These are phyloP conservation scores for Enchytraeus crypticus DNA, from an alignment of 2,888 invertebrate species.

Conservation along the genomic window DNA sequence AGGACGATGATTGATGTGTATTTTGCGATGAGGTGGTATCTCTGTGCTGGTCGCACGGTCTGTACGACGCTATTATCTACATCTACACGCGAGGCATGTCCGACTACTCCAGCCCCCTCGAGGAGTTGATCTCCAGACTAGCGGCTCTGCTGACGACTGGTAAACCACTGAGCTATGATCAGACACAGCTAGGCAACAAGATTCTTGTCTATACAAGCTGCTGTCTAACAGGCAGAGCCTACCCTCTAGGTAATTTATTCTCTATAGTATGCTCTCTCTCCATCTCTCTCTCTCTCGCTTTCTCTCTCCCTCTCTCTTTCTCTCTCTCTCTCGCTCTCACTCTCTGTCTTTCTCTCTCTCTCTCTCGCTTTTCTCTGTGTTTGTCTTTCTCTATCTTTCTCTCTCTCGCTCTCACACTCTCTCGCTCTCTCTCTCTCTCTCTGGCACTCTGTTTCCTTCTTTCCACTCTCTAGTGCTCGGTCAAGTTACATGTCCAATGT, in stretches of 20 bases:
- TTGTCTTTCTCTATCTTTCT: too few relatives aligned
- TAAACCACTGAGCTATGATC: slow-evolving; percentile 45
- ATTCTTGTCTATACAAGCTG: slow-evolving; percentile 76
- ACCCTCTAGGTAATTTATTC: slow-evolving; percentile 64
- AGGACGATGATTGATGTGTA: too few relatives aligned
- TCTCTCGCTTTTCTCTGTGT: too few relatives aligned
- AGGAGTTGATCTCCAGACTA: slow-evolving; percentile 50
- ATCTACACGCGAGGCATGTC: slow-evolving; percentile 67
- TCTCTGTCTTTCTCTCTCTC: too few relatives aligned
- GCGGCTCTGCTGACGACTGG: slow-evolving; percentile 43
- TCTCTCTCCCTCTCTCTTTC: too few relatives aligned
- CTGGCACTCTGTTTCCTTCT: too few relatives aligned
- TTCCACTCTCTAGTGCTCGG: too few relatives aligned
- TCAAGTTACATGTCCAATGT: too few relatives aligned
- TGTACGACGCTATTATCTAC: slow-evolving; percentile 66
- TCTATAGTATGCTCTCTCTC: not conserved
- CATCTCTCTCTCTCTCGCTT: too few relatives aligned
- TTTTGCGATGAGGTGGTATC: slow-evolving; percentile 56
- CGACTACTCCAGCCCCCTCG: slow-evolving; percentile 67
- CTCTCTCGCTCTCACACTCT: too few relatives aligned
- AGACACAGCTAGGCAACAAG: slow-evolving; percentile 66
- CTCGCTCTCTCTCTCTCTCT: too few relatives aligned
- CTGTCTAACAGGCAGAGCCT: slow-evolving; percentile 75
- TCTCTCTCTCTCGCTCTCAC: too few relatives aligned
- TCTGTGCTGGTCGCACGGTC: slow-evolving; percentile 56